Base-by-base conservation (phyloP, 2,888 invertebrate genomes). In the Drosophila sordidula region DNA sequence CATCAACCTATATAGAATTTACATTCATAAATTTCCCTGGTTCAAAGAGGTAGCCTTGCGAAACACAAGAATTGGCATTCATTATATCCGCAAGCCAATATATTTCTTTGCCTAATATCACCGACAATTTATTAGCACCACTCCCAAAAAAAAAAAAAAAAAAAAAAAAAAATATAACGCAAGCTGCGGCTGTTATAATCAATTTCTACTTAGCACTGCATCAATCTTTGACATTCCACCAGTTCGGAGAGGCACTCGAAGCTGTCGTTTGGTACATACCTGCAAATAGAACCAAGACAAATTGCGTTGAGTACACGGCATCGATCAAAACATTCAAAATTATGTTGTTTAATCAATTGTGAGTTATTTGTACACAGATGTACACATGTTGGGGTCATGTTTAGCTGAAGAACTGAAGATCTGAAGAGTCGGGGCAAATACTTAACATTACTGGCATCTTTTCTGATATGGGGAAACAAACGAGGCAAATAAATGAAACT, bases 291-390 rank as follows among this genome's bases (percentile, higher is more conserved):
- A 65, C 22, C 46, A 67, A 83, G 73, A 86, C 67, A 75, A 74
- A 80, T 86, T 66, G 66, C 67, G 70, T 70, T 86, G 56, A 82
- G 78, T 82, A 55, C n/a, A 50, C 32, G 45, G 29, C 64, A 83
- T 87, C 79, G 68, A 87, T 83, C 83, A 85, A 82, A 87, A 74
- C 45, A 78, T 59, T 63, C 6, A 51, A 79, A 77, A 77, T 78
- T 67, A 76, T 86, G 70, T 70, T 85, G 67, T 74, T 78, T 74
- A 71, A 87, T 87, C 82, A 82, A 82, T 80, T 87, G 84, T 61
- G 47, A 49, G 54, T 18, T 49, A 58, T 71, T 50, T 52, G 49
- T 42, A 50, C 55, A 51, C 41, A 67, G 3, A 32, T 44, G 38
- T 29, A 56, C 50, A 52, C 42, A 65, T 36, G 62, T 68, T 47